Base-by-base conservation (phyloP, 2,113 vertebrate genomes). In the Puntigrus tetrazona region DNA sequence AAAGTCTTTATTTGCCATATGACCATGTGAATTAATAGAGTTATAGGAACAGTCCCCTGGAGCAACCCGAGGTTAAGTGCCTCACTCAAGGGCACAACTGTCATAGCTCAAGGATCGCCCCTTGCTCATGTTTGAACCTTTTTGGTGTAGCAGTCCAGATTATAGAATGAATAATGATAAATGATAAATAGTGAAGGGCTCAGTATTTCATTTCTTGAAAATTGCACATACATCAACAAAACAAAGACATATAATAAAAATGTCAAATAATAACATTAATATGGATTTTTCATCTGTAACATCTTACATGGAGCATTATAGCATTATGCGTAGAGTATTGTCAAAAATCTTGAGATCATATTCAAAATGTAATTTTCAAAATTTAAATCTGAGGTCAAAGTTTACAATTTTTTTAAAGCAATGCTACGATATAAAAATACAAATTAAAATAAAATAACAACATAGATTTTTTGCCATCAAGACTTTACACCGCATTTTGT, bases 11-110 rank as follows among this genome's bases (percentile, higher is more conserved):
- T 76, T 34, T 55, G 47, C 14, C 4, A 76, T 22, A 34, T 27
- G 72, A 47, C 18, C 65, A 36, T 20, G 65, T 70, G 67, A 38
- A 70, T 45, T 73, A 73, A 73, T 45, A 16, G 38, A 72, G 70
- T 73, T 27, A 41, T 13, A 73, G n/a, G 22, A 38, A 43, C 38
- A 45, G n/a, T 73, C 38, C 38, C 36, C 67, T 25, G 38, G 70
- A 73, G 70, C 70, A 43, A n/a, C n/a, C 70, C 3, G 38, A 43
- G 70, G 70, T 73, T 45, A 73, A 73, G 70, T 43, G 11, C 11
- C 11, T 72, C 25, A 4, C 45, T 16, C 4, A 47, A 47, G 69
- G 69, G 69, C 69, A 72, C 38, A 43, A 43, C 27, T 3, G 5
- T 25, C 36, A 72, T 41, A 25, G 38, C 70, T 73, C 22, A 43